Percentiles rank a stretch among this genome's conserved stretches.
Conservation (phyloP, 2,888 invertebrate species). For the Thelaira solivaga region DNA sequence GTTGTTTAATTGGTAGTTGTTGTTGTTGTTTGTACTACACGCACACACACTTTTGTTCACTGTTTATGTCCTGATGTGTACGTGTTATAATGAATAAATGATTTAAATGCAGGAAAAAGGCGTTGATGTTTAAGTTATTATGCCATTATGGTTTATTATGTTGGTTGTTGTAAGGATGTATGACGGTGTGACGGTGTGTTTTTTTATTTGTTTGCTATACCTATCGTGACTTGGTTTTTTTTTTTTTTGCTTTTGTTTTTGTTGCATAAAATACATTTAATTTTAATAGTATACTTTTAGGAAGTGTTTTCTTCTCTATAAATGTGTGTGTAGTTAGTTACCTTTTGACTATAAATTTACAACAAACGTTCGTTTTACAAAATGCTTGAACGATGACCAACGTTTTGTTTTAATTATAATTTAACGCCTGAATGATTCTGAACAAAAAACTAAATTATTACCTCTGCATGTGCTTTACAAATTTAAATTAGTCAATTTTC, state of each 20-base stretch:
- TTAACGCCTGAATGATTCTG: conserved; percentile 5
- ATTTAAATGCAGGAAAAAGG: conserved; percentile 59
- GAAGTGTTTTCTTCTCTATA: conserved; percentile 10
- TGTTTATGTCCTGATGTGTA: conserved; percentile 1
- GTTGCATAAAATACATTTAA: conserved; percentile 18
- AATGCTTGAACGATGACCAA: conserved; percentile 2
- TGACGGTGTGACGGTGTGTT: no score
- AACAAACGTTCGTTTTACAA: conserved; percentile 1
- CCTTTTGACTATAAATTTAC: background rate
- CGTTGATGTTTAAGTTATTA: conserved; percentile 62
- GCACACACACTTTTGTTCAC: conserved; percentile 18
- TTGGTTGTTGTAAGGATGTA: conserved; percentile 5
- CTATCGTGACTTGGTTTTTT: no score
- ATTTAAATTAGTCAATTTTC: background rate
- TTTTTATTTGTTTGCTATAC: no score
- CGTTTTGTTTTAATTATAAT: conserved; percentile 37
- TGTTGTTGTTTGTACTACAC: conserved; percentile 30
- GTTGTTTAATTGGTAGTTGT: conserved; percentile 27
- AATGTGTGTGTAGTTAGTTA: no score
- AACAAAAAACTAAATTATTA: no score
- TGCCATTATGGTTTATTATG: conserved; percentile 54
- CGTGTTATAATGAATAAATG: conserved; percentile 48
- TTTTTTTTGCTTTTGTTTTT: conserved; percentile 2
- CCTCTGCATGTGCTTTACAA: background rate
- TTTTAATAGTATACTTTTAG: conserved; percentile 45